Conservation (phyloP, 2,888 invertebrate genomes). For the Vannuccia rotundouncinata region DNA sequence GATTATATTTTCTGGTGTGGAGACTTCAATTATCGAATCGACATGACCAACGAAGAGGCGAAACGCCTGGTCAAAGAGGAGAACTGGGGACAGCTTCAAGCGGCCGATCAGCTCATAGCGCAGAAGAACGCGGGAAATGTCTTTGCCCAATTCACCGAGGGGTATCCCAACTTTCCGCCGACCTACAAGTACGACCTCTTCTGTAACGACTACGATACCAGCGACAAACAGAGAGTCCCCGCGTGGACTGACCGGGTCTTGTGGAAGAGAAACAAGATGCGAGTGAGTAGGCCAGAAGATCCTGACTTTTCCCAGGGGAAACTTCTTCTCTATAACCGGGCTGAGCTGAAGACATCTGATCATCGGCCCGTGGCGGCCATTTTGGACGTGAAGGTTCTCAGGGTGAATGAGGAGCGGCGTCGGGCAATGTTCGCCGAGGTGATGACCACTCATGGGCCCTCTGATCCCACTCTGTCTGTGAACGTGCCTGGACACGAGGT, state of each 20-base stretch:
- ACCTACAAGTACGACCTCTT: constrained; percentile 93
- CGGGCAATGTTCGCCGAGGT: background rate
- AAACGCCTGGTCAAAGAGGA: constrained; percentile 72
- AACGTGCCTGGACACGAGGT: constrained; percentile 48
- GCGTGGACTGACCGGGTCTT: constrained; percentile 90
- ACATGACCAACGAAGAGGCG: constrained; percentile 86
- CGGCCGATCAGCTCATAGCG: constrained; percentile 74
- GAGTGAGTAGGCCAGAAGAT: constrained; percentile 38
- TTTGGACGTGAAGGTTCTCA: constrained; percentile 76
- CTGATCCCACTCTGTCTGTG: constrained; percentile 80
- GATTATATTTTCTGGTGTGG: constrained; percentile 99
- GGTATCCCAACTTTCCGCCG: constrained; percentile 80
- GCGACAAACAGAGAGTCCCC: constrained; percentile 70
- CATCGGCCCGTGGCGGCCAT: constrained; percentile 86
- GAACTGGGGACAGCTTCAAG: constrained; percentile 69
- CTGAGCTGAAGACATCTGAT: constrained; percentile 92
- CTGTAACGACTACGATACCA: constrained; percentile 66
- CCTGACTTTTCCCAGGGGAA: constrained; percentile 67
- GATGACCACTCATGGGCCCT: constrained; percentile 67
- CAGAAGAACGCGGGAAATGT: constrained; percentile 55
- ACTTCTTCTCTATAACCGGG: constrained; percentile 78
- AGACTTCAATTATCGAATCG: constrained; percentile 95
- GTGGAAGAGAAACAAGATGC: constrained; percentile 48
- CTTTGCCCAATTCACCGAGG: constrained; percentile 72
- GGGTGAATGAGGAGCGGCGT: constrained; percentile 45